A percentile compares a stretch with the other conserved stretches of the same genome.
Conservation (phyloP, 2,113 vertebrate species). For the Morone chrysops region DNA sequence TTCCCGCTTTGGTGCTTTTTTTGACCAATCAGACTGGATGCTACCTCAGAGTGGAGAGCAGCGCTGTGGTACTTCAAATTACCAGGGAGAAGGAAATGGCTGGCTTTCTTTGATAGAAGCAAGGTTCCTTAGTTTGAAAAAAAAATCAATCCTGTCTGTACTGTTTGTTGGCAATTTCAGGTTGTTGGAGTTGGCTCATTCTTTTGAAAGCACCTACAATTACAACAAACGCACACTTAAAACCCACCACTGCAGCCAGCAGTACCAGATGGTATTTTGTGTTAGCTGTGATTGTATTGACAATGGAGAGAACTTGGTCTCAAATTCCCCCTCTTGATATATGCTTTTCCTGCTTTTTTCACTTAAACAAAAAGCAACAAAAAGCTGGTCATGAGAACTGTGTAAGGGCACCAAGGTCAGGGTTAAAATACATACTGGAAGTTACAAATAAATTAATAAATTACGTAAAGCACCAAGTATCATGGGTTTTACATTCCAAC, state of each 20-base stretch:
- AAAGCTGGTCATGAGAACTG: background rate
- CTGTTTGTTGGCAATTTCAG: conserved; percentile 50
- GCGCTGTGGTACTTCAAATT: conserved; percentile 28
- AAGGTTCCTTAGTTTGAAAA: conserved; percentile 20
- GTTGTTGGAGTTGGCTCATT: conserved; percentile 28
- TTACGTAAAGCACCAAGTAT: too few species aligned
- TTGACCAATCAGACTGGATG: conserved; percentile 11
- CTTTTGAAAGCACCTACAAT: conserved; percentile 37
- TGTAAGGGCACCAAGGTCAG: background rate
- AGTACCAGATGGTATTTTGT: conserved; percentile 29
- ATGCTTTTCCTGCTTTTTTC: conserved; percentile 14
- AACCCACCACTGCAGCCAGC: conserved; percentile 17
- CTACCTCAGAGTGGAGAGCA: background rate
- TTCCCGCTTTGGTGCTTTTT: conserved; percentile 27
- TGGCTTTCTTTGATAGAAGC: conserved; percentile 38
- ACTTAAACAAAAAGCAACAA: conserved; percentile 7
- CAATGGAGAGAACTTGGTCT: conserved; percentile 9
- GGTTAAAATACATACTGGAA: too few species aligned
- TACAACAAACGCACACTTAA: conserved; percentile 26
- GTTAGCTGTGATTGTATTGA: conserved; percentile 34
- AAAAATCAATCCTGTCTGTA: conserved; percentile 30
- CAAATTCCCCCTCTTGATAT: background rate
- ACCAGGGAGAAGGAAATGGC: conserved; percentile 5
- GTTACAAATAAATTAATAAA: background rate
- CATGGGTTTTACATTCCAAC: background rate